Evolutionary conservation across 2,113 vertebrate species (phyloP).

Genomic region (Typhlomys cinereus): DNA sequence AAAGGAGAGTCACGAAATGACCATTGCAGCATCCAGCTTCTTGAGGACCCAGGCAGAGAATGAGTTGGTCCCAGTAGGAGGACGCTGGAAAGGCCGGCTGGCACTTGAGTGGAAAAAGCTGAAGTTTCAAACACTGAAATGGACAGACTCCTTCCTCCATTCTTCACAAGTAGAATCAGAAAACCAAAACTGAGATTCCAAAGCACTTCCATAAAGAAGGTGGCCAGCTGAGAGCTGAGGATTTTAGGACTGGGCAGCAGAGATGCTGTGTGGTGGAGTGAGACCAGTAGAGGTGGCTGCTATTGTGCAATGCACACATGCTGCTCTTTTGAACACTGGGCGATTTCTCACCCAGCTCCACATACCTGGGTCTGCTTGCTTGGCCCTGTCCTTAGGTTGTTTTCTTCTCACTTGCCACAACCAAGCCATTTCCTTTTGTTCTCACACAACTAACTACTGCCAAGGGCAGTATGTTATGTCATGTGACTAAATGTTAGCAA

Average conservation of each 20-base stretch:
- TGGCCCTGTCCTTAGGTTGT: not conserved
- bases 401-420: not conserved
- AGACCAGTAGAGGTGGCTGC: not conserved
- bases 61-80: not conserved
- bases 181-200: no score
- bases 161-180: not conserved
- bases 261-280: rapidly evolving
- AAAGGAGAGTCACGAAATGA: not conserved
- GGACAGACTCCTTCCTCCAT: not conserved
- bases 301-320: no score
- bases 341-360: not conserved
- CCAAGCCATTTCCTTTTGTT: not conserved
- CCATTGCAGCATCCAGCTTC: no score
- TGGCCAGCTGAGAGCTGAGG: not conserved
- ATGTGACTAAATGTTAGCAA: not conserved
- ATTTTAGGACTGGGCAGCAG: rapidly evolving
- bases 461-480: not conserved
- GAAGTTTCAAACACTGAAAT: not conserved
- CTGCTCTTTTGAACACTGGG: not conserved
- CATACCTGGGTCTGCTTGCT: not conserved
- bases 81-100: not conserved
- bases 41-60: not conserved
- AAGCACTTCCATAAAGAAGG: not conserved
- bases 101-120: not conserved
- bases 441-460: not conserved